Base-by-base conservation (phyloP, 2,113 vertebrate species). In the rat (Rattus norvegicus) region DNA sequence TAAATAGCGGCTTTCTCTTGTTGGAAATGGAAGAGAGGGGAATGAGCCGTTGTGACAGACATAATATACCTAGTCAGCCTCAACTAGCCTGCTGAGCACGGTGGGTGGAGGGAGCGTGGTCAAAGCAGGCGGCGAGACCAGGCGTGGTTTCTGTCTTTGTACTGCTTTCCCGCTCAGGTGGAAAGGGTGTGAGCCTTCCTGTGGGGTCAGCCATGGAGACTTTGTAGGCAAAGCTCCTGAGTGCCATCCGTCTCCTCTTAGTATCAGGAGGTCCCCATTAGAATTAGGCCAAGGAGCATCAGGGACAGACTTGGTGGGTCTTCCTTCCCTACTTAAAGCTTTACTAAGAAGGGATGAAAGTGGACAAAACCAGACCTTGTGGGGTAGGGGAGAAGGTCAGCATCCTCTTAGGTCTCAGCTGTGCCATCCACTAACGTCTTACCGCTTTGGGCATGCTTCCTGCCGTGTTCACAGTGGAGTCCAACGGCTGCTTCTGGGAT, bases 381-480 rank as follows among this genome's bases (percentile, higher is more conserved):
- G 61, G 92, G 95, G 61, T 30, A 28, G 20, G 47, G 52, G 1
- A 20, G 33, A 96, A 75, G 77, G 72, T 77, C 97, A 96, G 94
- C 56, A n/a, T 91, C 83, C 70, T 76, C 75, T 70, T 17, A 89
- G 79, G 54, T 91, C 87, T 88, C 96, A 92, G 24, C 88, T 85
- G 16, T 63, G 93, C 95, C 73, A 56, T 79, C 49, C 75, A 98
- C 98, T 98, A 98, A 98, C 93, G 95, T 96, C 97, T 97, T 97
- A 93, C 26, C 95, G 98, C 98, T 98, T 96, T 97, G 94, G 70
- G 47, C 90, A 91, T 10, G 97, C 98, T 98, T 98, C 95, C 93
- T 98, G 97, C 92, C 96, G 59, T 30, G 0, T 33, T 77, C 96
- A 96, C 94, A 96, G 98, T 96, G 97, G 98, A 95, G 92, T 30